Base-by-base conservation (phyloP, 2,888 invertebrate species). In the Graphium colonna region DNA sequence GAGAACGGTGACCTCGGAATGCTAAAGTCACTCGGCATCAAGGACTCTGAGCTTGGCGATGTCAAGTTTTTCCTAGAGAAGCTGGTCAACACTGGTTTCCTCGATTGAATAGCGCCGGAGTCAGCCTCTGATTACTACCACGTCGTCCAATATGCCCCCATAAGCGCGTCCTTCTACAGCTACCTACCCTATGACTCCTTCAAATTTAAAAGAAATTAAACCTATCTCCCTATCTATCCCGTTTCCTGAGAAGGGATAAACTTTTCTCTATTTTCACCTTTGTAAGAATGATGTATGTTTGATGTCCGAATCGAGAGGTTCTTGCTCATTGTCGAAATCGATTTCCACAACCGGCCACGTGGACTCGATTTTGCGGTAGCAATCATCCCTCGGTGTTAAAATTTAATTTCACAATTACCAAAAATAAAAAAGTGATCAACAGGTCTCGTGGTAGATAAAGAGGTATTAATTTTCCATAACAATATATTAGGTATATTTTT, bases 11-110 rank as follows among this genome's bases (percentile, higher is more conserved):
- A 98, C 79, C 91, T 97, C 58, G 97, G 97, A 56, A 96, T 97
- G 95, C 91, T 98, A 56, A 97, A 97, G 77, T 96, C 97, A 9
- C 92, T 98, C 59, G 97, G 97, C 63, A 97, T 98, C 83, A 97
- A 97, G 86, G 97, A 98, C 82, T 97, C 97, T 0, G 97, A 97
- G 78, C 91, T 98, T 60, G 97, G 97, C 13, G 97, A 98, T 77
- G 97, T 98, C 52, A 97, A 97, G 79, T 97, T 97, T 91, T 98
- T 98, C 92, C 92, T 98, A 72, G 97, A 97, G 91, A 97, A 97
- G 86, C 92, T 98, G 72, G 97, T 97, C 56, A 97, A 97, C 86
- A 98, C 97, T 64, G 97, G 97, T 67, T 98, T 98, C 91, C 94
- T 98, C 85, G 97, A 97, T 91, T 97, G 95, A 95, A 92, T 92